Percentiles rank a stretch among this genome's conserved stretches.
phyloP scores from a whole-genome alignment of 2,797 vertebrate genomes.

The Sebastes kiyomatsui region DNA sequence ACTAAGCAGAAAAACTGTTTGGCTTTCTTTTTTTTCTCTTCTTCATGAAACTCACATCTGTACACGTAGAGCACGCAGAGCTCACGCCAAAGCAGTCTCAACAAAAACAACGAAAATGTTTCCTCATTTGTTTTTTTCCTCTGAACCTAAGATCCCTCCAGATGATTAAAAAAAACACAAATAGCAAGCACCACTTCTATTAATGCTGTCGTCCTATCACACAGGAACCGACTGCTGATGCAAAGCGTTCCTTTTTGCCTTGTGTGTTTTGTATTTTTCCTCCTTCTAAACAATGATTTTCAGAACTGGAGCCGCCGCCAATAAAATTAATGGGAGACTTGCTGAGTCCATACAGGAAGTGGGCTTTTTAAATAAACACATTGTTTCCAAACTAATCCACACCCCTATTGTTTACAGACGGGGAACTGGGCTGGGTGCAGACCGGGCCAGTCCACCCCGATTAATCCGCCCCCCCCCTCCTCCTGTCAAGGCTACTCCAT shows the following conservation, averaged over 20 bases:
- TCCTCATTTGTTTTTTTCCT: slow-evolving; percentile 60
- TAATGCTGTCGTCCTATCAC: slow-evolving; percentile 69
- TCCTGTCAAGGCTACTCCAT: slow-evolving; percentile 71
- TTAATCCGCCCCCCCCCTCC: slow-evolving; percentile 49
- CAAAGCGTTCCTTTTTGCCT: slow-evolving; percentile 68
- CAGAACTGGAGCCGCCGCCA: slow-evolving; percentile 76
- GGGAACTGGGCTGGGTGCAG: slow-evolving; percentile 77
- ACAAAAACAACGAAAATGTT: slow-evolving; percentile 72
- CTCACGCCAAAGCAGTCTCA: slow-evolving; percentile 52
- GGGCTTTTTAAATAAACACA: slow-evolving; percentile 88
- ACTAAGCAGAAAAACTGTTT: slow-evolving; percentile 69
- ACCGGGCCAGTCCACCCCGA: slow-evolving; percentile 66
- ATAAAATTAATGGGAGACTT: slow-evolving; percentile 86
- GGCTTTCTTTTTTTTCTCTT: slow-evolving; percentile 35
- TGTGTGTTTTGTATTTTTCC: slow-evolving; percentile 71
- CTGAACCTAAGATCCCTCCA: slow-evolving; percentile 56
- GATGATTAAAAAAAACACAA: slow-evolving; percentile 69
- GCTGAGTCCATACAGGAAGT: slow-evolving; percentile 85
- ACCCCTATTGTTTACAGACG: slow-evolving; percentile 87
- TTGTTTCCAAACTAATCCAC: slow-evolving; percentile 89
- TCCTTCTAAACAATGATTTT: slow-evolving; percentile 83
- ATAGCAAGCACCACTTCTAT: slow-evolving; percentile 59
- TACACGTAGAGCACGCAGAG: slow-evolving; percentile 55
- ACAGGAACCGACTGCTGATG: slow-evolving; percentile 76
- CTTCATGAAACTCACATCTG: slow-evolving; percentile 54